phyloP scores from a whole-genome alignment of 2,113 vertebrate genomes.

The Pangasianodon hypophthalmus region DNA sequence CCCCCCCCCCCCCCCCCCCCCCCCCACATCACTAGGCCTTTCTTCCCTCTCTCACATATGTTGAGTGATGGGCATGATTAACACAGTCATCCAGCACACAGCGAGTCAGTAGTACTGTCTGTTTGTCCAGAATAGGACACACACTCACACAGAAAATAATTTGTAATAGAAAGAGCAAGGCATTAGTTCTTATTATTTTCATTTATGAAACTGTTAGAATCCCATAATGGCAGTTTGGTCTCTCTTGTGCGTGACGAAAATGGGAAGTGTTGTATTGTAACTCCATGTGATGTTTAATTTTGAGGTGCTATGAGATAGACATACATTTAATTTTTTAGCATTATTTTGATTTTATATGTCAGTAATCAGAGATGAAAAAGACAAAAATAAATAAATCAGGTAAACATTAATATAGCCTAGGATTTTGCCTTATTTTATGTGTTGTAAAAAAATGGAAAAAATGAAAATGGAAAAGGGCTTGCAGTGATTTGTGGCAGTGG shows the following conservation, averaged over 20 bases:
- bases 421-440: conserved; percentile 13
- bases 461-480: conserved; percentile 1
- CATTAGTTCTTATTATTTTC: conserved; percentile 13
- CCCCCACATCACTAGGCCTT: conserved; percentile 49
- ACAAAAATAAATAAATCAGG: conserved; percentile 60
- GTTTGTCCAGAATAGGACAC: conserved; percentile 48
- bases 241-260: conserved; percentile 58
- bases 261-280: conserved; percentile 60
- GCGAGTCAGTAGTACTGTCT: conserved; percentile 64
- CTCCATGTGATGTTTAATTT: conserved; percentile 59
- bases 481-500: conserved; percentile 23
- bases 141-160: neutral
- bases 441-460: neutral
- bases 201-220: conserved; percentile 10
- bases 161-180: conserved; percentile 15
- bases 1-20: conserved; percentile 52
- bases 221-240: conserved; percentile 30
- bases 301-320: conserved; percentile 34
- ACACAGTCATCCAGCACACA: conserved; percentile 52
- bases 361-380: conserved; percentile 4
- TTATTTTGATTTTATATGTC: conserved; percentile 11
- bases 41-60: conserved; percentile 25
- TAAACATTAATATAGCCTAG: conserved; percentile 27
- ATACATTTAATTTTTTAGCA: neutral
- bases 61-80: conserved; percentile 25